Conservation (phyloP, 2,797 vertebrate genomes). For the Glossophaga mutica region DNA sequence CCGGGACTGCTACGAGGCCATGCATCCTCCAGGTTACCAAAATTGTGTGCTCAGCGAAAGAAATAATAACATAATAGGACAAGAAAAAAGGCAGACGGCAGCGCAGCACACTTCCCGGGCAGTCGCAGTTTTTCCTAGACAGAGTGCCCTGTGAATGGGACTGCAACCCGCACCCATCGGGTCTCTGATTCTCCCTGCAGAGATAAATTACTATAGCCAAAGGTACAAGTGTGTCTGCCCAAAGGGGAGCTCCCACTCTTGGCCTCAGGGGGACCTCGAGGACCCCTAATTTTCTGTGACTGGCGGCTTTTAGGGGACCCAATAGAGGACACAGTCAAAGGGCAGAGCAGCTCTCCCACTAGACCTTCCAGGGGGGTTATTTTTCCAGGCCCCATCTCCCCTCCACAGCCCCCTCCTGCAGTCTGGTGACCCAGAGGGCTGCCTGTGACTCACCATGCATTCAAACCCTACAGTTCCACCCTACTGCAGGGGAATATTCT, state of each 20-base stretch:
- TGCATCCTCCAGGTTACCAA: not conserved
- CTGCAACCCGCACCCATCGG: not conserved
- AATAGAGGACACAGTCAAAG: not conserved
- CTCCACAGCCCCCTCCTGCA: not conserved
- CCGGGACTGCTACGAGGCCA: not conserved
- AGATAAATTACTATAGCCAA: not conserved
- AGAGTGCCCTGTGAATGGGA: not conserved
- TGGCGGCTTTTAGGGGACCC: not conserved
- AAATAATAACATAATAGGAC: not conserved
- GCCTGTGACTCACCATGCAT: constrained; percentile 49
- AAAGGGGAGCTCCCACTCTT: not conserved
- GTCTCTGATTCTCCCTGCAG: not conserved
- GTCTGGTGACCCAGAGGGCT: constrained; percentile 62
- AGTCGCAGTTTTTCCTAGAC: not conserved
- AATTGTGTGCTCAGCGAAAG: not conserved
- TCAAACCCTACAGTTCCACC: not conserved
- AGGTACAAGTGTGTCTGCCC: not conserved
- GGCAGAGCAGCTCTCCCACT: not conserved
- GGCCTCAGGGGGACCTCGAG: not conserved
- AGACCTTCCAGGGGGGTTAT: not conserved
- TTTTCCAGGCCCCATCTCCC: not conserved
- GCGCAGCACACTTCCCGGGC: not conserved
- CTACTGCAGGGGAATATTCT: not conserved
- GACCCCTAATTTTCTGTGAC: not conserved
- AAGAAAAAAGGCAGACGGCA: not conserved